Evolutionary conservation across 2,797 vertebrate genomes (phyloP).

Genomic region (Rhynchotus rufescens): DNA sequence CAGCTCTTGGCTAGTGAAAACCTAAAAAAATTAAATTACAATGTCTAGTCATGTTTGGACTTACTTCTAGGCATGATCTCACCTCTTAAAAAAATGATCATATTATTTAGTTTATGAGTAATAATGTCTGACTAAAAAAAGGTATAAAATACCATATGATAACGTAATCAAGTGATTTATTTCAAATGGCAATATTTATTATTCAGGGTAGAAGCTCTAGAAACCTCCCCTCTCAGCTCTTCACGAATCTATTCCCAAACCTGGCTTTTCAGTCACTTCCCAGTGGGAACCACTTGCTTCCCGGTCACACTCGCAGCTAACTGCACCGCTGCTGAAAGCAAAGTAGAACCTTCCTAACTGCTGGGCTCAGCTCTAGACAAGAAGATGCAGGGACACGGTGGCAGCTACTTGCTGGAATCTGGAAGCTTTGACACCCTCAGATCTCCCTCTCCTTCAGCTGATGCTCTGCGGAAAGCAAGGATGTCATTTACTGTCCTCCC

Average conservation of each 20-base stretch:
- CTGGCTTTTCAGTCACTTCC: not conserved
- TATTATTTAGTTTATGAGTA: conserved; percentile 65
- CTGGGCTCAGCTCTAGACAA: not conserved
- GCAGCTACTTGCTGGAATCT: not conserved
- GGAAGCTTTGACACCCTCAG: too few species aligned
- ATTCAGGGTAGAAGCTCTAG: not conserved
- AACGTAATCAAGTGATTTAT: conserved; percentile 4
- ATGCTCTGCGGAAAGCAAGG: not conserved
- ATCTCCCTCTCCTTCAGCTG: not conserved
- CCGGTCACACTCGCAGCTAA: not conserved
- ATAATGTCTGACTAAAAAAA: conserved; percentile 60
- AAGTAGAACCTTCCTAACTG: not conserved
- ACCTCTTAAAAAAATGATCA: conserved; percentile 48
- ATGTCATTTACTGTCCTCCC: not conserved
- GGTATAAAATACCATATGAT: conserved; percentile 11
- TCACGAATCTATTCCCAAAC: not conserved
- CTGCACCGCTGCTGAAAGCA: not conserved
- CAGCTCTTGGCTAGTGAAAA: conserved; percentile 35
- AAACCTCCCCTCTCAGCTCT: not conserved
- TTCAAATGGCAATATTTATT: not conserved
- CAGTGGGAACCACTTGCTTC: not conserved
- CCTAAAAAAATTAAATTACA: conserved; percentile 39
- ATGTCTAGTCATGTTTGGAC: conserved; percentile 68
- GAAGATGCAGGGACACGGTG: not conserved
- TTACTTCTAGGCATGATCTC: conserved; percentile 61